Base-by-base conservation (phyloP, 2,888 invertebrate species). In the Pinctada fucata region DNA sequence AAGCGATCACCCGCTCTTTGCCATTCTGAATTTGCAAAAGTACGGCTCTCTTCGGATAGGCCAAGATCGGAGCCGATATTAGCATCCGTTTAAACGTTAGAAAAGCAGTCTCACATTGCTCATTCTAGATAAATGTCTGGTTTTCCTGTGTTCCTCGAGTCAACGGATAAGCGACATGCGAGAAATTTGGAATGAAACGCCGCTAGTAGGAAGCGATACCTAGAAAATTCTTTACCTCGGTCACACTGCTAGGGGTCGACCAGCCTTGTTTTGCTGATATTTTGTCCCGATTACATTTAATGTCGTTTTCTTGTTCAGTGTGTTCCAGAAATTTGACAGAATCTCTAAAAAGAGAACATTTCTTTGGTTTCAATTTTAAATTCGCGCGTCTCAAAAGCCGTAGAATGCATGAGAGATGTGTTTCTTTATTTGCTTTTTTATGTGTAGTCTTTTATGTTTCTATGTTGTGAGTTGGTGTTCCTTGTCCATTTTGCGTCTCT, bases 11-110 rank as follows among this genome's bases (percentile, higher is more conserved):
- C n/a, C n/a, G n/a, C n/a, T n/a, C n/a, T n/a, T 63, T 2, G 2
- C 81, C 83, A 13, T 77, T 76, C 70, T 84, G 76, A 13, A 80
- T 71, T 72, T 84, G 83, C 10, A 81, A 82, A 3, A 84, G 79
- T 5, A 80, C 80, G 10, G 80, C 45, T 51, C 49, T 16, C 4
- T 72, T 66, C 52, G 81, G 75, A 73, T 73, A 81, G 13, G 69
- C 78, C 45, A 78, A 10, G 1, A 80, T 58, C n/a, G 78, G 74
- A 48, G 69, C 66, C 2, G 72, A 16, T 2, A 73, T 64, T 3
- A 78, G 70, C 16, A 68, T 49, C 50, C 69, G 69, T 65, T 75
- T 79, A 13, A 78, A 52, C 8, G 68, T 71, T 65, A 67, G 72
- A 74, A 79, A 81, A 58, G 81, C 51, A 68, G 16, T 64, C 70